A percentile compares a stretch with the other conserved stretches of the same genome.
Conservation (phyloP, 1,140 invertebrate species). For the Phortica variegata region DNA sequence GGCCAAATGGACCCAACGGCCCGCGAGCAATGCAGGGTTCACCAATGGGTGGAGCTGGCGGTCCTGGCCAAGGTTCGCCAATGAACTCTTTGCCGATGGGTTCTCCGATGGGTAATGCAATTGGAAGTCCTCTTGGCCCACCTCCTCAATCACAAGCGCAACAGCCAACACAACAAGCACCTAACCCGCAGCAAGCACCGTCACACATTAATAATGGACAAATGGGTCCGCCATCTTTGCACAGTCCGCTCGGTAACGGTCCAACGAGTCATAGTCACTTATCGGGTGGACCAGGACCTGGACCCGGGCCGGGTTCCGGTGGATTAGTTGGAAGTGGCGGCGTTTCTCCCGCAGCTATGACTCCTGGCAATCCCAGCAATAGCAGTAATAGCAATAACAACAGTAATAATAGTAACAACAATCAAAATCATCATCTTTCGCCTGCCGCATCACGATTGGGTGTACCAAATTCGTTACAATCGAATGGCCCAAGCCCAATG, state of each 20-base stretch:
- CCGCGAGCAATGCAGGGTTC: constrained; percentile 63
- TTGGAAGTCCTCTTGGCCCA: constrained; percentile 71
- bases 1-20: constrained; percentile 60
- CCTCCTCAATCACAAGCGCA: constrained; percentile 59
- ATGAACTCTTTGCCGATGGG: constrained; percentile 75
- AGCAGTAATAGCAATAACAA: constrained; percentile 33
- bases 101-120: constrained; percentile 69
- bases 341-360: constrained; percentile 33
- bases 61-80: constrained; percentile 59
- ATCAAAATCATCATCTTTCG: constrained; percentile 48
- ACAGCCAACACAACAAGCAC: constrained; percentile 31
- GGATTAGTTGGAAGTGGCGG: constrained; percentile 36
- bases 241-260: constrained; percentile 52
- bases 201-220: constrained; percentile 56
- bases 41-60: constrained; percentile 59
- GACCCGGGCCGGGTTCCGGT: constrained; percentile 40
- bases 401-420: constrained; percentile 42
- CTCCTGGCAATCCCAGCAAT: constrained; percentile 20
- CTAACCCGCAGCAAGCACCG: constrained; percentile 43
- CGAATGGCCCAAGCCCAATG: constrained; percentile 39
- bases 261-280: constrained; percentile 45
- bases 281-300: constrained; percentile 44
- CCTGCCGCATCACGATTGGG: constrained; percentile 42
- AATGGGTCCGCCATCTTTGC: constrained; percentile 50
- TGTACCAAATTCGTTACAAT: constrained; percentile 38